Evolutionary conservation across 2,113 vertebrate species (phyloP), one percentile per base, ranked within the genome.

Genomic region (Peucedramus taeniatus): DNA sequence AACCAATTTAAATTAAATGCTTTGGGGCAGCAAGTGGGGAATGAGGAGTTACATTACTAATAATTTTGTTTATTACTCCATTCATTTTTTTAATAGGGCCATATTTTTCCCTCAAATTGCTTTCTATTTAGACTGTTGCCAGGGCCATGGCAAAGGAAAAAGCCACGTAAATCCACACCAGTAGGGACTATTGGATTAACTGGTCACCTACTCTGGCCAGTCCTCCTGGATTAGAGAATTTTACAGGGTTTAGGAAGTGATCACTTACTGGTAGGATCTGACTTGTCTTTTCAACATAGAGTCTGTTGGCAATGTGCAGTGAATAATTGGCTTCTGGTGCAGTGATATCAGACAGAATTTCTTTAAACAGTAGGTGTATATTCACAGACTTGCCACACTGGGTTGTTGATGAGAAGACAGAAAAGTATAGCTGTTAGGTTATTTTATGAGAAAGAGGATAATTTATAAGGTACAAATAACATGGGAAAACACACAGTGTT

Each of bases 191-290:
- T 31, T 66, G 28, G 15, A 65, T 59, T 35, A 94, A 59, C 13
- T 63, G 16, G 33, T 60, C 63, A 40, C 12, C 30, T 69, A 5
- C 42, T 91, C 57, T 56, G 45, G 47, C 23, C 33, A 87, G 17
- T 35, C n/a, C 44, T 86, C 51, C 15, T 11, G 11, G 8, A 63
- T 75, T 72, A 42, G 28, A 71, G 21, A 17, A 47, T 76, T 78
- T 19, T 11, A 24, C 14, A 40, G 12, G 4, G 10, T 65, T 84
- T 87, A 95, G 27, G 12, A 86, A 83, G n/a, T 75, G 66, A 39
- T 80, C 19, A 23, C 98, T 97, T 83, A 97, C 96, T 21, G 65
- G 94, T 64, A 97, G 79, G 75, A 95, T 26, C 6, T 88, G 76
- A 78, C 24, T 11, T 31, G 74, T 71, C 88, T 70, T 94, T 77